A percentile compares a stretch with the other conserved stretches of the same genome.
Evolutionary conservation across 2,113 vertebrate genomes (phyloP).

Genomic region (Hepsetus odoe): DNA sequence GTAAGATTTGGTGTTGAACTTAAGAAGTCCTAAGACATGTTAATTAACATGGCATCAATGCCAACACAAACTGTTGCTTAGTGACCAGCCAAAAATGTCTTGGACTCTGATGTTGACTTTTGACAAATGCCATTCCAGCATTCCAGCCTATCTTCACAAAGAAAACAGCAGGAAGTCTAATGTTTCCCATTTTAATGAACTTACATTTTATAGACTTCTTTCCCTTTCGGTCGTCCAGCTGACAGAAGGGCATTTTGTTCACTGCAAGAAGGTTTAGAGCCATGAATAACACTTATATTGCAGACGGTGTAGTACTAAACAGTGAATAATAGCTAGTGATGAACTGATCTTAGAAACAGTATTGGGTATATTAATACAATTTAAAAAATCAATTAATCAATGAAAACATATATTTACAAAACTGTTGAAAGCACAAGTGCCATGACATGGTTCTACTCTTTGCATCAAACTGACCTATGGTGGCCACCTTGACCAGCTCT

Average conservation of each 20-base stretch:
- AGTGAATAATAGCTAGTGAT: no score
- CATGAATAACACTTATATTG: background rate
- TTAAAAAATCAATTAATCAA: background rate
- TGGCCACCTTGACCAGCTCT: slow-evolving; percentile 77
- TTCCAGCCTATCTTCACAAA: slow-evolving; percentile 25
- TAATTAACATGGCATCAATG: background rate
- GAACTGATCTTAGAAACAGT: no score
- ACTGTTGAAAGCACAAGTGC: background rate
- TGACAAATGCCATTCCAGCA: slow-evolving; percentile 35
- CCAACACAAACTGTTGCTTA: slow-evolving; percentile 14
- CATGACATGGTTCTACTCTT: no score
- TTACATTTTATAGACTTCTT: slow-evolving; percentile 71
- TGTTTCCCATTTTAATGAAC: slow-evolving; percentile 38
- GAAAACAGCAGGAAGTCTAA: slow-evolving; percentile 19
- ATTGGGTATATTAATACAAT: background rate
- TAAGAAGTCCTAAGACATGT: background rate
- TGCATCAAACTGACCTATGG: slow-evolving; percentile 71
- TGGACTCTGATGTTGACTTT: slow-evolving; percentile 15
- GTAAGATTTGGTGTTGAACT: background rate
- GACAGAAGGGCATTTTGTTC: slow-evolving; percentile 81
- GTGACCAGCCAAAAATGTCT: slow-evolving; percentile 29
- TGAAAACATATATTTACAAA: no score
- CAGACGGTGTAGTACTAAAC: background rate
- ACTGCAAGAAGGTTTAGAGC: slow-evolving; percentile 61
- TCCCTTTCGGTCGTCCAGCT: slow-evolving; percentile 76